These are phyloP conservation scores for Congeria kusceri DNA, from an alignment of 2,888 invertebrate genomes.

Conservation along the genomic window DNA sequence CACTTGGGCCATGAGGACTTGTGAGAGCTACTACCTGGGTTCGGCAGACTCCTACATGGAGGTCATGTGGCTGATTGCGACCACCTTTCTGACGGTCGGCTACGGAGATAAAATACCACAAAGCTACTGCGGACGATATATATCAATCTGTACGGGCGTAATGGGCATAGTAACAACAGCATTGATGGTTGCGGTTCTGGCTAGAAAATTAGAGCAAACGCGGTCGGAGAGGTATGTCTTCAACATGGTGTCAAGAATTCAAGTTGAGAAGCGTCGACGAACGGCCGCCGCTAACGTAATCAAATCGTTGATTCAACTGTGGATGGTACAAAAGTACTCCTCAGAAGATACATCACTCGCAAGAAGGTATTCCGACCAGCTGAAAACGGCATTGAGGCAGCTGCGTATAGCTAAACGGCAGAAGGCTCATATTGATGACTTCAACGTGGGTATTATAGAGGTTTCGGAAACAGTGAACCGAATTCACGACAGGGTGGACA, in stretches of 20 bases:
- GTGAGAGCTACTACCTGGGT: slow-evolving; percentile 76
- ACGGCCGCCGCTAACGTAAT: slow-evolving; percentile 76
- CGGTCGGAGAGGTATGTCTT: slow-evolving; percentile 77
- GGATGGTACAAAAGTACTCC: slow-evolving; percentile 59
- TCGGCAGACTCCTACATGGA: slow-evolving; percentile 66
- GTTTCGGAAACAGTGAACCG: slow-evolving; percentile 73
- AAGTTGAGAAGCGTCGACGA: slow-evolving; percentile 72
- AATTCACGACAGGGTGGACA: slow-evolving; percentile 45
- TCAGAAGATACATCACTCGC: slow-evolving; percentile 44
- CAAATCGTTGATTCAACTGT: slow-evolving; percentile 70
- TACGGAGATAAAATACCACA: slow-evolving; percentile 78
- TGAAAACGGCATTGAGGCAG: slow-evolving; percentile 67
- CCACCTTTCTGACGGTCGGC: slow-evolving; percentile 79
- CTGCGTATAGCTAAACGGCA: slow-evolving; percentile 68
- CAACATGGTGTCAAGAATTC: slow-evolving; percentile 77
- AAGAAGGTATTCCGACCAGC: slow-evolving; percentile 60
- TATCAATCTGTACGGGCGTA: slow-evolving; percentile 74
- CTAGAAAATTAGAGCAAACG: slow-evolving; percentile 76
- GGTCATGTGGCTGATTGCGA: slow-evolving; percentile 79
- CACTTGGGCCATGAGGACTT: slow-evolving; percentile 80
- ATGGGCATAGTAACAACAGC: slow-evolving; percentile 79
- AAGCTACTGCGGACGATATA: slow-evolving; percentile 79
- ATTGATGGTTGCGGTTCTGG: slow-evolving; percentile 77
- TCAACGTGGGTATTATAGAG: slow-evolving; percentile 76
- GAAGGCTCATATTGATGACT: slow-evolving; percentile 72